Conservation (phyloP, 92 coral and sea anemone genomes). For the Plumapathes pennacea region DNA sequence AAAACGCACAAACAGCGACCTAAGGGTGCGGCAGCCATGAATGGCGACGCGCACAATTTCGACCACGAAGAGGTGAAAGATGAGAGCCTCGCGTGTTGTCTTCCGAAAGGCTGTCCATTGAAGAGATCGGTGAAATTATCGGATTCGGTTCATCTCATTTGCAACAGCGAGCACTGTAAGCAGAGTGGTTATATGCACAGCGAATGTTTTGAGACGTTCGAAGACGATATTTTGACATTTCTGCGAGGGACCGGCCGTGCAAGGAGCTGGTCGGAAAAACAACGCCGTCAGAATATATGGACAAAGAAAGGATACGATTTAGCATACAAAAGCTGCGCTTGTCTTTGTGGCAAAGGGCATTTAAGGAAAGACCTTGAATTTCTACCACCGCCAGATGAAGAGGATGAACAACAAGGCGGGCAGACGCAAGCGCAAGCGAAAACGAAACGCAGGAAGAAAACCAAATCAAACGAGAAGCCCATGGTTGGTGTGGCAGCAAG, state of each 20-base stretch:
- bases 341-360: conserved; percentile 97
- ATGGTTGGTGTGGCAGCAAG: conserved; percentile 62
- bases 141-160: conserved; percentile 87
- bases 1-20: conserved; percentile 80
- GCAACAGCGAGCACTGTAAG: conserved; percentile 91
- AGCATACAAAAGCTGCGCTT: conserved; percentile 96
- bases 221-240: conserved; percentile 85
- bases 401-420: too few species aligned
- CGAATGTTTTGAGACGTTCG: conserved; percentile 96
- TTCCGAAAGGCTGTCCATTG: conserved; percentile 93
- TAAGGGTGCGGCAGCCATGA: conserved; percentile 80
- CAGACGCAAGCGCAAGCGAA: conserved; percentile 61
- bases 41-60: conserved; percentile 65
- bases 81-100: conserved; percentile 84
- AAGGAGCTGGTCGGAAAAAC: conserved; percentile 98
- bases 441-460: conserved; percentile 84
- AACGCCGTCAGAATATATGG: conserved; percentile 98
- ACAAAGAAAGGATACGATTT: conserved; percentile 98
- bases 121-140: conserved; percentile 67
- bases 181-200: conserved; percentile 88
- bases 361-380: conserved; percentile 91
- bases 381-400: conserved; percentile 70
- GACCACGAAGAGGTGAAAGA: conserved; percentile 75
- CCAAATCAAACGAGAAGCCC: conserved; percentile 85
- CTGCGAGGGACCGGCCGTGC: conserved; percentile 97